Percentiles rank a stretch among this genome's conserved stretches.
Evolutionary conservation across 1,140 invertebrate species (phyloP).

Genomic region (Achroia grisella): DNA sequence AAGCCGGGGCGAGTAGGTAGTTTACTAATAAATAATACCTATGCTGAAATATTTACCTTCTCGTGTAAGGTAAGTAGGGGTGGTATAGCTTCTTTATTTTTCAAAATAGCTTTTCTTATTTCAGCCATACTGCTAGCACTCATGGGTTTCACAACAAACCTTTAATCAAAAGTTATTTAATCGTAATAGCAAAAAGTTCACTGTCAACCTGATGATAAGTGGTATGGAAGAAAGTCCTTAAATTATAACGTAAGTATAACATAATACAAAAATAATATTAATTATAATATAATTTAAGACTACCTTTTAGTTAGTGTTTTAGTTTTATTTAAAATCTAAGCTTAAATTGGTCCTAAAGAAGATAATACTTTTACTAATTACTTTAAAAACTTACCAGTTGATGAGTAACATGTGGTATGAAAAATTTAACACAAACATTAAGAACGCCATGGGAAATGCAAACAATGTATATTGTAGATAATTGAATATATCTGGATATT

Average conservation of each 20-base stretch:
- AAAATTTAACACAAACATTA: constrained; percentile 35
- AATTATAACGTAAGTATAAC: no score
- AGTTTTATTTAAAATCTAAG: no score
- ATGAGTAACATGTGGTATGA: constrained; percentile 35
- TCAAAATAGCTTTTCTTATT: constrained; percentile 26
- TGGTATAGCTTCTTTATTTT: constrained; percentile 22
- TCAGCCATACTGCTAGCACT: constrained; percentile 27
- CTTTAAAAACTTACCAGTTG: constrained; percentile 38
- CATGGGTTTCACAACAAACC: constrained; percentile 25
- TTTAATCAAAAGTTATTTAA: constrained; percentile 9
- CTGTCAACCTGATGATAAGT: no score
- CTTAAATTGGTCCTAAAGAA: no score
- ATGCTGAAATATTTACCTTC: constrained; percentile 19
- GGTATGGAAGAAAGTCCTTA: no score
- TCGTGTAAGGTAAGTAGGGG: background rate
- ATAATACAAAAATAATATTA: no score
- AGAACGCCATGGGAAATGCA: constrained; percentile 38
- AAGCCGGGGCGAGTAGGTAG: no score
- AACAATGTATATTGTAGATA: constrained; percentile 41
- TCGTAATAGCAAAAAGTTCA: background rate
- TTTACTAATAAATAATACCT: no score
- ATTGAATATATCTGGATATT: constrained; percentile 49
- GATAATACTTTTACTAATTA: no score
- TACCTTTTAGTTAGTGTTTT: no score
- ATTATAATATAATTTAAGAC: no score